Base-by-base conservation (phyloP, 1,140 invertebrate genomes). In the Eubasilissa regina region DNA sequence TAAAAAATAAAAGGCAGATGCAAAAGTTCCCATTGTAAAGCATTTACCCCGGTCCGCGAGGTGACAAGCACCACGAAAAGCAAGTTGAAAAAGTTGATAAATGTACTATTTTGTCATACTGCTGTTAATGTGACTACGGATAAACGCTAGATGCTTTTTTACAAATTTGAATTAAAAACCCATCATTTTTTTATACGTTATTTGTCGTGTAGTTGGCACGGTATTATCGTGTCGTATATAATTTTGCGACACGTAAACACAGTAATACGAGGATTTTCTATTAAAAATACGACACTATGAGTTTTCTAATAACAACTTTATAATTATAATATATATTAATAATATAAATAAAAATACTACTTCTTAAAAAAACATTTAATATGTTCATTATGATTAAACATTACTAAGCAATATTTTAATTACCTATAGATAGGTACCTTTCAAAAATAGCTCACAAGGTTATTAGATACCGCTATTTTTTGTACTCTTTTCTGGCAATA, bases 1-100 rank as follows among this genome's bases (percentile, higher is more conserved):
- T 62, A 64, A 62, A 79, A 81, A 73, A 60, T 35, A 51, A 68
- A 77, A 51, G 47, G 75, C 81, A 82, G 81, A 66, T 82, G 81
- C 70, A 75, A 62, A 77, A 58, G 73, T 82, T 82, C 81, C 70
- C 81, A 80, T 78, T 80, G 78, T 79, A 81, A 81, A 81, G 56
- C 80, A 78, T 78, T 77, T 55, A 73, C 51, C 51, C 64, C 78
- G n/a, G 21, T 53, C 68, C 25, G 21, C 47, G 17, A 3, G n/a
- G 56, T 3, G 56, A 51, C 48, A 12, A 15, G 48, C n/a, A 15
- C 48, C 48, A 12, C 11, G 48, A 51, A 51, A 15, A 51, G 48
- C 48, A 51, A 51, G n/a, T 13, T 15, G 48, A 51, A 12, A 51
- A 51, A 15, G 25, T 35, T 15, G 12, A 25, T 64, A 43, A 64